These are phyloP conservation scores for Cepaea hortensis DNA, from an alignment of 2,888 invertebrate genomes.

Conservation along the genomic window DNA sequence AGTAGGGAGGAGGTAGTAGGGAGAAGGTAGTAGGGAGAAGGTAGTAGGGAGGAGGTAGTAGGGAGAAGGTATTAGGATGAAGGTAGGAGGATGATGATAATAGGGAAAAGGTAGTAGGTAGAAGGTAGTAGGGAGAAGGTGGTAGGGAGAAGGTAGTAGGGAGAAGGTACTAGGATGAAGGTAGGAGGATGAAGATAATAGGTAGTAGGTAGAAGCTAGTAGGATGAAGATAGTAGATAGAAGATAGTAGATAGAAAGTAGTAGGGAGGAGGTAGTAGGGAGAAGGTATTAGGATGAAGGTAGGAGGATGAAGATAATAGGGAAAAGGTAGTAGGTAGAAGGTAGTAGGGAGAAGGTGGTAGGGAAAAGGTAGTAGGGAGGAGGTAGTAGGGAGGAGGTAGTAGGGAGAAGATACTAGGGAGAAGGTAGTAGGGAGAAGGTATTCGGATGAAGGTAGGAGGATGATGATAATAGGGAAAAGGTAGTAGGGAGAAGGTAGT, in stretches of 20 bases:
- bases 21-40: not conserved
- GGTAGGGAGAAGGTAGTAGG: not conserved
- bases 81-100: no score
- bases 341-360: no score
- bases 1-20: not conserved
- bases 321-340: not conserved
- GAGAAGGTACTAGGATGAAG: not conserved
- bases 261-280: not conserved
- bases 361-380: no score
- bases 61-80: no score
- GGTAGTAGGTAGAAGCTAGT: no score
- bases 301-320: not conserved
- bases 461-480: no score
- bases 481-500: not conserved
- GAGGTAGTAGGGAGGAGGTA: no score
- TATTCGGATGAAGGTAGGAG: no score
- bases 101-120: no score
- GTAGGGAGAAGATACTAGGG: no score
- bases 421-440: not conserved
- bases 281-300: not conserved
- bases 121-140: no score
- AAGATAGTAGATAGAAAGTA: not conserved
- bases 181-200: no score
- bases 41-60: not conserved
- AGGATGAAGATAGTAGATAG: not conserved